These are phyloP conservation scores for Muscicapa striata DNA, from an alignment of 2,797 vertebrate species.

Conservation along the genomic window DNA sequence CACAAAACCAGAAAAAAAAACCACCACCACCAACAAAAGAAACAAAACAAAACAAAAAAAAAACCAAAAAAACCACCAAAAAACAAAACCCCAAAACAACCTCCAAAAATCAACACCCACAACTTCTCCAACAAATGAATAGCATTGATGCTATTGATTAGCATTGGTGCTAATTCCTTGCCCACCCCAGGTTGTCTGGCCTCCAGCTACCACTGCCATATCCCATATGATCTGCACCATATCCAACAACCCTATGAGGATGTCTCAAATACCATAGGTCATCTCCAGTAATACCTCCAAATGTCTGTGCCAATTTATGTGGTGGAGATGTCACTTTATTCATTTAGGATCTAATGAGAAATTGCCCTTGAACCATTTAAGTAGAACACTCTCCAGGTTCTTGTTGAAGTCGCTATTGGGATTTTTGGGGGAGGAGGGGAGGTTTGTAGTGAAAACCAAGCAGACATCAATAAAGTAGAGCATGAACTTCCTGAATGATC, in stretches of 20 bases:
- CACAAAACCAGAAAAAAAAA: background rate
- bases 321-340: background rate
- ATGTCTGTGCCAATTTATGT: background rate
- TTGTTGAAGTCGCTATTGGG: background rate
- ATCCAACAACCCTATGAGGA: background rate
- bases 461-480: background rate
- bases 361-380: background rate
- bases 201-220: background rate
- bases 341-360: background rate
- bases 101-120: background rate
- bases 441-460: background rate
- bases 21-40: no score
- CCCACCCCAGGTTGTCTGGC: background rate
- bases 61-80: background rate
- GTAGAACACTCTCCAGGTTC: background rate
- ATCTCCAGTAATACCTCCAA: background rate
- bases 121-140: background rate
- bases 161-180: background rate
- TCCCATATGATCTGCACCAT: background rate
- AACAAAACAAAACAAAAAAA: background rate
- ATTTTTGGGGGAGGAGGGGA: accelerated
- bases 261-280: background rate
- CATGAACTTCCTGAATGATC: background rate
- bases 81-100: background rate
- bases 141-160: background rate